Evolutionary conservation across 1,140 invertebrate species (phyloP).

Genomic region (Sarcophaga bullata): DNA sequence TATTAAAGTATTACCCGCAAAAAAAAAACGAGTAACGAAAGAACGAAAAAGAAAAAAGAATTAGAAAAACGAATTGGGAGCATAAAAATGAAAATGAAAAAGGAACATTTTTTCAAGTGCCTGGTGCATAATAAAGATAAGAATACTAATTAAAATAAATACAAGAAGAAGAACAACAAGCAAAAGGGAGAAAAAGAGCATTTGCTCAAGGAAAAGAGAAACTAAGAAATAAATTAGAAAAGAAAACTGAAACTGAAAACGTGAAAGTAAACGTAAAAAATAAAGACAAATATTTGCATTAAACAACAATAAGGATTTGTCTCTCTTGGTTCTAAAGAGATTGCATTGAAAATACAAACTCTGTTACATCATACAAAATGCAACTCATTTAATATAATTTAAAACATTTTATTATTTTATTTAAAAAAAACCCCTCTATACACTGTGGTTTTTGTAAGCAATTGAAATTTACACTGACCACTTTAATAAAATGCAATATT

Average conservation of each 20-base stretch:
- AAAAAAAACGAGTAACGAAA: not conserved
- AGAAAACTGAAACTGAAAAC: not conserved
- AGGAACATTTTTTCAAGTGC: not conserved
- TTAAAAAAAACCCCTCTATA: too few relatives aligned
- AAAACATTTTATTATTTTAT: too few relatives aligned
- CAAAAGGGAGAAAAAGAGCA: not conserved
- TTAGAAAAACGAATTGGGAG: not conserved
- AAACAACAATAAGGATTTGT: too few relatives aligned
- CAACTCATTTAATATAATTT: too few relatives aligned
- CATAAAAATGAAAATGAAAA: not conserved
- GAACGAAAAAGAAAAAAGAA: not conserved
- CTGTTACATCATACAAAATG: too few relatives aligned
- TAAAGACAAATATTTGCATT: not conserved
- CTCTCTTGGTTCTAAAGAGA: too few relatives aligned
- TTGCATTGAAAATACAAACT: too few relatives aligned
- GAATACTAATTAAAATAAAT: conserved; percentile 9
- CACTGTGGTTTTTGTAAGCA: too few relatives aligned
- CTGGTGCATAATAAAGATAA: conserved; percentile 29
- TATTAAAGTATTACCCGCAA: conserved; percentile 4
- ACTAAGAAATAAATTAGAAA: not conserved
- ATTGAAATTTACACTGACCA: too few relatives aligned
- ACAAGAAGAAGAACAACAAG: not conserved
- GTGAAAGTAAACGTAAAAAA: too few relatives aligned
- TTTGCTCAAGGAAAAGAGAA: too few relatives aligned
- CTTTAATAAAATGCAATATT: too few relatives aligned